These are phyloP conservation scores for Semicossyphus pulcher DNA, from an alignment of 2,113 vertebrate genomes.

Conservation along the genomic window DNA sequence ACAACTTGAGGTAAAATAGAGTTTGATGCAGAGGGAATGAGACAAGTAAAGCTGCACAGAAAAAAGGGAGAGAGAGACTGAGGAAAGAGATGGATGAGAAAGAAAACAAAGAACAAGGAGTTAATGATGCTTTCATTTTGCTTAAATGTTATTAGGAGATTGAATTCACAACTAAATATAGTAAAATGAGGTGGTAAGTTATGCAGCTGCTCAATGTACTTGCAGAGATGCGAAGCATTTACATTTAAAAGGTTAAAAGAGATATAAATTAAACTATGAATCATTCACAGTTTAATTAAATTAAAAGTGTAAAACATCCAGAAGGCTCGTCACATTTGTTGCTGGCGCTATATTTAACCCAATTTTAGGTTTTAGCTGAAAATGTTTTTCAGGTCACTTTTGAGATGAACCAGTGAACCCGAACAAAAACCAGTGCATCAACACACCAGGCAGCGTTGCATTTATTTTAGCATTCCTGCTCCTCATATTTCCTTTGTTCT, in stretches of 20 bases:
- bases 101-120: conserved; percentile 1
- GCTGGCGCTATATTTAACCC: not conserved
- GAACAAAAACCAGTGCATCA: not conserved
- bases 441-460: not conserved
- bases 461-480: not conserved
- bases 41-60: conserved; percentile 25
- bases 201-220: conserved; percentile 37
- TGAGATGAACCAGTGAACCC: too few species aligned
- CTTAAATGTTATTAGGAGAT: conserved; percentile 36
- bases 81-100: not conserved
- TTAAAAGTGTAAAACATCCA: conserved; percentile 19
- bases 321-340: not conserved
- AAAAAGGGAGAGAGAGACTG: not conserved
- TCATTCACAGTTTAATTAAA: conserved; percentile 37
- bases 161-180: conserved; percentile 29
- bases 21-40: conserved; percentile 31
- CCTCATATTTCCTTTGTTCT: not conserved
- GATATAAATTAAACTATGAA: conserved; percentile 25
- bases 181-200: conserved; percentile 26
- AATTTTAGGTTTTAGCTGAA: not conserved
- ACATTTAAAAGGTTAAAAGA: conserved; percentile 29
- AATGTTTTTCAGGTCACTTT: not conserved
- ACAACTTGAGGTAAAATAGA: conserved; percentile 56
- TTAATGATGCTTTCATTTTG: conserved; percentile 45
- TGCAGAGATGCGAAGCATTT: conserved; percentile 16